Evolutionary conservation across 2,113 vertebrate genomes (phyloP), one percentile per base, ranked within the genome.

Genomic region (Trachemys scripta): DNA sequence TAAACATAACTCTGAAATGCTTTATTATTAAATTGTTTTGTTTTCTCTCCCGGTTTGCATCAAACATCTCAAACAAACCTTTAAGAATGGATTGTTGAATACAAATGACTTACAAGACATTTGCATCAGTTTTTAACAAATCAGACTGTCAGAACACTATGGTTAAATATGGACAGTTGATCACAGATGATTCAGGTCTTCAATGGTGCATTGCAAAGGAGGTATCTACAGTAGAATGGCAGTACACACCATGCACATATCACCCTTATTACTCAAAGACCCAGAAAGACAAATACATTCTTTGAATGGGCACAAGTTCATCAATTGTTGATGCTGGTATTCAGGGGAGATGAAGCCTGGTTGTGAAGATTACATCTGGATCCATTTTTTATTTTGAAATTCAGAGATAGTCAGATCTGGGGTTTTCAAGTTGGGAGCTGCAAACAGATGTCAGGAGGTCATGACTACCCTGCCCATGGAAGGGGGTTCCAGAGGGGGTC

Each of bases 1-100:
- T 38, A 38, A 38, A 76, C 35, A 72, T 50, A 81, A 3, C 45
- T 93, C 62, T 82, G 54, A 62, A 49, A 80, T 12, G 20, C 50
- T 92, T 8, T 76, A 17, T 91, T 89, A 93, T 92, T 82, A 87
- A 93, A 95, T 90, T 82, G 89, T 80, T 87, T 65, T 95, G 93
- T 54, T 87, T 3, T 29, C 53, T 51, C 35, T 91, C 89, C 80
- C 69, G 82, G 35, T 88, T 92, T 49, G 82, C 79, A 94, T 92
- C 82, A 97, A 76, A 56, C 24, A 10, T 57, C 89, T 94, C 80
- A 94, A 88, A 65, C 84, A 93, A 92, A 85, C 76, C 83, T 85
- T 49, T 94, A 25, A 42, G 93, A 87, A 90, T 82, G 90, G 59
- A 87, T 96, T 89, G 80, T 69, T 91, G 88, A 76, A 95, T 65